Percentiles rank a stretch among this genome's conserved stretches.
Conservation (phyloP, 2,888 invertebrate genomes). For the Mythimna albipuncta region DNA sequence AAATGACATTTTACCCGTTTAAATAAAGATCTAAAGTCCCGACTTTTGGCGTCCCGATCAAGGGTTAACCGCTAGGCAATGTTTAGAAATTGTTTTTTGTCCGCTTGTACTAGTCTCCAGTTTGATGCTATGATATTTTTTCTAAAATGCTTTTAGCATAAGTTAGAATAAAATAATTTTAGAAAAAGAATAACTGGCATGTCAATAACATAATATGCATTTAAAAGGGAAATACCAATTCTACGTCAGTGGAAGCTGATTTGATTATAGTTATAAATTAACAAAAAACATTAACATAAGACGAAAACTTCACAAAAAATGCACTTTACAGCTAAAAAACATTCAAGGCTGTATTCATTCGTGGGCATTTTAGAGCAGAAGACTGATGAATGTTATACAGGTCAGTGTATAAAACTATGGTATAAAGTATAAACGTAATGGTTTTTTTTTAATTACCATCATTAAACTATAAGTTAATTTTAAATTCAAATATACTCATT, state of each 20-base stretch:
- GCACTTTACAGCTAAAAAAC: not conserved
- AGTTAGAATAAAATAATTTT: not conserved
- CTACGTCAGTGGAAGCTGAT: not conserved
- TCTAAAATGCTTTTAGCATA: too few species aligned
- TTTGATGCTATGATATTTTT: too few species aligned
- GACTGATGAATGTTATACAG: not conserved
- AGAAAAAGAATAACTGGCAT: not conserved
- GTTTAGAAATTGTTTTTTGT: too few species aligned
- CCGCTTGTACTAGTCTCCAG: not conserved
- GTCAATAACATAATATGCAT: not conserved
- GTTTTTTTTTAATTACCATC: not conserved
- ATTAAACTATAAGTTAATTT: too few species aligned
- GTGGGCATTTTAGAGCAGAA: not conserved
- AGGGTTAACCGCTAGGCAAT: too few species aligned
- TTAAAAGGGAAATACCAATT: too few species aligned
- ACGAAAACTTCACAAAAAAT: not conserved
- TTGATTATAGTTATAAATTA: not conserved
- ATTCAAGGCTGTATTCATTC: not conserved
- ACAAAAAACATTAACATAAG: not conserved
- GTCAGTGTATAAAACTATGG: not conserved
- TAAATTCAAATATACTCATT: too few species aligned
- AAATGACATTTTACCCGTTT: too few species aligned
- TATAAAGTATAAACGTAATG: not conserved
- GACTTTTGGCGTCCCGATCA: too few species aligned
- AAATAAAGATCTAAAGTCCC: too few species aligned